Percentiles rank a stretch among this genome's conserved stretches.
Conservation (phyloP, 2,888 invertebrate species). For the Pristionchus mayeri region DNA sequence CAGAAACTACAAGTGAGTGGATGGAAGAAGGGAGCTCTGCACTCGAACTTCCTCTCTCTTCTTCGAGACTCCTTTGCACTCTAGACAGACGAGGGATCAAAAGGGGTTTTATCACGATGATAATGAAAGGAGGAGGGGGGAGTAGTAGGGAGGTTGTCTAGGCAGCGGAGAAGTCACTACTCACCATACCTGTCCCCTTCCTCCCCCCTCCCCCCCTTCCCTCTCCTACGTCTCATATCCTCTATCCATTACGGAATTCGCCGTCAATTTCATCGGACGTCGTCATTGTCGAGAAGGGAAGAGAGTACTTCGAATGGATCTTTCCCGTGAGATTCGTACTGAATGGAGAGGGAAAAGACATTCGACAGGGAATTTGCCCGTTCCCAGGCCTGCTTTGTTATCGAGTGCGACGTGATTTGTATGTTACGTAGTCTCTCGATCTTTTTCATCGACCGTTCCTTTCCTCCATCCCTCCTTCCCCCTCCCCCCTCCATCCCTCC, state of each 20-base stretch:
- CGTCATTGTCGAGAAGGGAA: not conserved
- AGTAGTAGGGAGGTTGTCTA: slow-evolving; percentile 22
- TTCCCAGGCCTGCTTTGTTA: not conserved
- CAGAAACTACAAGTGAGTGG: not conserved
- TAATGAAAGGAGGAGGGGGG: not conserved
- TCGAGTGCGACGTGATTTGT: not conserved
- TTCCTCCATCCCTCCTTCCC: not conserved
- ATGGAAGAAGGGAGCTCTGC: not conserved
- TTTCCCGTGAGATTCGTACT: too few species aligned
- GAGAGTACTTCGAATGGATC: too few species aligned
- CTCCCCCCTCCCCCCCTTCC: not conserved
- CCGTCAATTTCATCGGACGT: not conserved
- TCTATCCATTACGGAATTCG: too few species aligned
- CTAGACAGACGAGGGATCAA: not conserved
- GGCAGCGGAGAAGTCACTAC: not conserved
- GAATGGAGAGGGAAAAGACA: too few species aligned
- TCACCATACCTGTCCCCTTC: not conserved
- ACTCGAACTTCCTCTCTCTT: not conserved
- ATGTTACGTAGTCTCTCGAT: slow-evolving; percentile 15
- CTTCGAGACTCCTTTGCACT: not conserved
- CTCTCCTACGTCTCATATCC: not conserved
- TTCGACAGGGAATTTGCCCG: not conserved
- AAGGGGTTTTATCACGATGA: not conserved
- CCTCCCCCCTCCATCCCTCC: not conserved
- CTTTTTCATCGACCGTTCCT: not conserved